These are phyloP conservation scores for Ormyrus pomaceus DNA, from an alignment of 2,888 invertebrate genomes.

Conservation along the genomic window DNA sequence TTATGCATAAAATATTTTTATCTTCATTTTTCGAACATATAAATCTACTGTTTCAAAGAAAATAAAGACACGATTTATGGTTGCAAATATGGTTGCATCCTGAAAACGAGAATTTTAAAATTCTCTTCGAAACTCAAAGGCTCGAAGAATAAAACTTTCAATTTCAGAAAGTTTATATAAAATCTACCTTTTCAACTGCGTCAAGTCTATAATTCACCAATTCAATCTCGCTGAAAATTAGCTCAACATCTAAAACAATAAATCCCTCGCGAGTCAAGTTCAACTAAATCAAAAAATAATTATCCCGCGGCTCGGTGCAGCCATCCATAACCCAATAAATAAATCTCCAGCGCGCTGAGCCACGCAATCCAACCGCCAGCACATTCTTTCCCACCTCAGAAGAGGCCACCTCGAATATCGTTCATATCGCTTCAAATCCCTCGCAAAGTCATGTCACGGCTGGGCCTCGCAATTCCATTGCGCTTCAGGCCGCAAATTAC, in stretches of 20 bases:
- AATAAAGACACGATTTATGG: too few species aligned
- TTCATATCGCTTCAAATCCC: conserved; percentile 44
- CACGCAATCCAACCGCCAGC: background rate
- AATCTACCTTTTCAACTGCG: too few species aligned
- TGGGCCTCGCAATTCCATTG: background rate
- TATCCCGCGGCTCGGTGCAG: conserved; percentile 2
- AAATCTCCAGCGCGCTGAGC: conserved; percentile 5
- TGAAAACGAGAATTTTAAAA: too few species aligned
- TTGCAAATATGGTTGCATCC: too few species aligned
- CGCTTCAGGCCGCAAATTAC: conserved; percentile 38
- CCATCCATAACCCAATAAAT: conserved; percentile 33
- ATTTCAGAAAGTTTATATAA: too few species aligned
- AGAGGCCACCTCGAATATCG: background rate
- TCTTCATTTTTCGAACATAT: too few species aligned
- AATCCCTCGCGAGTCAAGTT: background rate
- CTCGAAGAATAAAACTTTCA: too few species aligned
- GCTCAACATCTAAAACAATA: background rate
- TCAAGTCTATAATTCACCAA: too few species aligned
- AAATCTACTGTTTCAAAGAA: too few species aligned
- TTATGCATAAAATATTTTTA: too few species aligned
- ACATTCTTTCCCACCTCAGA: conserved; percentile 2
- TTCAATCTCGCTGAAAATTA: too few species aligned
- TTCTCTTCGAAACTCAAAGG: too few species aligned
- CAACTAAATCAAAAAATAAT: conserved; percentile 41
- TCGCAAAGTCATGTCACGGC: conserved; percentile 16